A percentile compares a stretch with the other conserved stretches of the same genome.
Conservation (phyloP, 1,140 invertebrate species). For the Manduca sexta region DNA sequence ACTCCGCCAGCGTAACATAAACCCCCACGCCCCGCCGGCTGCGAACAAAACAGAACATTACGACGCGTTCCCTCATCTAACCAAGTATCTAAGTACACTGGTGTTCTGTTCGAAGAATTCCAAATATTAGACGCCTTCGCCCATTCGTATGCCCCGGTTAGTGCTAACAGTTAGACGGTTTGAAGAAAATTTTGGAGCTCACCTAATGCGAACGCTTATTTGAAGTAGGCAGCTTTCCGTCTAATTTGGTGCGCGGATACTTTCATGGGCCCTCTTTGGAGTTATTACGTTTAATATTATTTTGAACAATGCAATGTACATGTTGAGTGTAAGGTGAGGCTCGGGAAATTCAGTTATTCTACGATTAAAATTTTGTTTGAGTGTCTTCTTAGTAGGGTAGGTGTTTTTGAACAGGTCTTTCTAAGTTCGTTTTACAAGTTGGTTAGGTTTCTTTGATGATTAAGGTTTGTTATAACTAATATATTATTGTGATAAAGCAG, state of each 20-base stretch:
- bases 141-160: conserved; percentile 50
- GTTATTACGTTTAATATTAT: too few relatives aligned
- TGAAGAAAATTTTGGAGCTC: conserved; percentile 30
- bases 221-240: not conserved
- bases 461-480: too few relatives aligned
- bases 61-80: too few relatives aligned
- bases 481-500: too few relatives aligned
- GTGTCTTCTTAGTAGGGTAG: too few relatives aligned
- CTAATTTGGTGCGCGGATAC: not conserved
- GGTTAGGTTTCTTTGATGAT: too few relatives aligned
- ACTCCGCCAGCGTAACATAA: conserved; percentile 28
- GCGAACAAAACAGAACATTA: not conserved
- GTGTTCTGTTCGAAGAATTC: conserved; percentile 48
- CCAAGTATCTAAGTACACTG: conserved; percentile 14
- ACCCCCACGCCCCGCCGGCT: conserved; percentile 12
- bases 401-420: too few relatives aligned
- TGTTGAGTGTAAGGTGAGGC: too few relatives aligned
- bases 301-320: too few relatives aligned
- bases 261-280: not conserved
- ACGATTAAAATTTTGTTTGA: too few relatives aligned
- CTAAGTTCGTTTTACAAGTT: too few relatives aligned
- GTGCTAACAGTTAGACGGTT: conserved; percentile 32
- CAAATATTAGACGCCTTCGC: conserved; percentile 54
- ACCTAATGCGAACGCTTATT: conserved; percentile 6
- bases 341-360: too few relatives aligned